Conservation (phyloP, 2,797 vertebrate species). For the Onychomys arenicola region DNA sequence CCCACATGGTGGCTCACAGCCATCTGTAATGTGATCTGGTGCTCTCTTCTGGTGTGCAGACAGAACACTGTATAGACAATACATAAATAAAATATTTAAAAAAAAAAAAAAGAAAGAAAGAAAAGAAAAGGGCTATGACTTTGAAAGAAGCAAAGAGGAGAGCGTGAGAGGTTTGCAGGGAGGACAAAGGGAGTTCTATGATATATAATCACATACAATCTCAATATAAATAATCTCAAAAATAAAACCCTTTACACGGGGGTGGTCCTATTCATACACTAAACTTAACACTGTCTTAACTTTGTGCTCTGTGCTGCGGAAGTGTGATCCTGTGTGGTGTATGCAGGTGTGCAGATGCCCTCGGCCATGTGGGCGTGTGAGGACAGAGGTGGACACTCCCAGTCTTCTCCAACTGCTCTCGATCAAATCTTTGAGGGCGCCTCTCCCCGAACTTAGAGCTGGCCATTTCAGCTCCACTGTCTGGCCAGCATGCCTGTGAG, state of each 20-base stretch:
- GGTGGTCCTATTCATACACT: background rate
- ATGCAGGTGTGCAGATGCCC: no score
- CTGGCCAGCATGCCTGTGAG: background rate
- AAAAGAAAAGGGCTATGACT: background rate
- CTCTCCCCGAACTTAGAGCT: background rate
- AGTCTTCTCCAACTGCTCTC: background rate
- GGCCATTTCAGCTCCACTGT: background rate
- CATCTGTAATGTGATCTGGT: no score
- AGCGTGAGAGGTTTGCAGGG: background rate
- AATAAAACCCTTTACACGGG: background rate
- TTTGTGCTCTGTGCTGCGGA: background rate
- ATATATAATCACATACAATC: background rate
- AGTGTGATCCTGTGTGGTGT: background rate
- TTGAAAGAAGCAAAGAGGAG: background rate
- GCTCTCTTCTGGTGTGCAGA: no score
- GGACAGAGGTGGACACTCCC: background rate
- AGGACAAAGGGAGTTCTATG: background rate
- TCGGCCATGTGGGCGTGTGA: no score
- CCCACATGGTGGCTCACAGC: no score
- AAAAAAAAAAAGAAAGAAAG: no score
- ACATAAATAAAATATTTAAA: no score
- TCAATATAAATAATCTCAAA: background rate
- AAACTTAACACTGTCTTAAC: background rate
- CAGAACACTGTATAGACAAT: no score
- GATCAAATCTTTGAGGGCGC: background rate